Percentiles rank a stretch among this genome's conserved stretches.
phyloP scores from a whole-genome alignment of 2,113 vertebrate genomes.

The Alaudala cheleensis region DNA sequence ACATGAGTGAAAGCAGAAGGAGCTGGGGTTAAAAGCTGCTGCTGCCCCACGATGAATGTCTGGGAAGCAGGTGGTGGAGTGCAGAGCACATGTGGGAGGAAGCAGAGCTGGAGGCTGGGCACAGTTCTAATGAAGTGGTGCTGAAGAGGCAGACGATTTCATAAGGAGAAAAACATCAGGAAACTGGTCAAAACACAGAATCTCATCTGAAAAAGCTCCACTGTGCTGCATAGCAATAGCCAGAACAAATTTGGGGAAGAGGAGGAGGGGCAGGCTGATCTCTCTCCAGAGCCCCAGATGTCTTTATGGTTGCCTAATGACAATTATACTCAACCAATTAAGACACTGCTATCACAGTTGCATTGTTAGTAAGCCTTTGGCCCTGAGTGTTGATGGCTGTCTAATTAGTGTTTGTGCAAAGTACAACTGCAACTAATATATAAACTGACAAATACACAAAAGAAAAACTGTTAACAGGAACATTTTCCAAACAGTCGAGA shows the following conservation, averaged over 20 bases:
- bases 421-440: slow-evolving; percentile 69
- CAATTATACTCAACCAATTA: slow-evolving; percentile 80
- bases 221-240: slow-evolving; percentile 42
- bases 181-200: slow-evolving; percentile 48
- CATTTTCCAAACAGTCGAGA: slow-evolving; percentile 30
- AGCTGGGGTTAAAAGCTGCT: slow-evolving; percentile 16
- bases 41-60: not conserved
- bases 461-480: slow-evolving; percentile 49
- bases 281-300: slow-evolving; percentile 82
- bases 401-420: slow-evolving; percentile 74
- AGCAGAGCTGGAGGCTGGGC: not conserved
- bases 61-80: slow-evolving; percentile 28
- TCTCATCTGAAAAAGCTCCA: slow-evolving; percentile 50
- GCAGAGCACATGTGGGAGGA: not conserved
- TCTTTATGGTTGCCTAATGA: slow-evolving; percentile 78
- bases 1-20: not conserved
- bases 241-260: slow-evolving; percentile 58
- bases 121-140: slow-evolving; percentile 26
- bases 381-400: slow-evolving; percentile 72
- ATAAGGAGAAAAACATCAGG: slow-evolving; percentile 28
- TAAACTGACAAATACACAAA: slow-evolving; percentile 68
- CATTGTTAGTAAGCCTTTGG: slow-evolving; percentile 76
- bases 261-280: slow-evolving; percentile 66
- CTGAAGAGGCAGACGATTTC: slow-evolving; percentile 58
- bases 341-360: slow-evolving; percentile 74